phyloP scores from a whole-genome alignment of 2,797 vertebrate species.

The Chiloscyllium punctatum region DNA sequence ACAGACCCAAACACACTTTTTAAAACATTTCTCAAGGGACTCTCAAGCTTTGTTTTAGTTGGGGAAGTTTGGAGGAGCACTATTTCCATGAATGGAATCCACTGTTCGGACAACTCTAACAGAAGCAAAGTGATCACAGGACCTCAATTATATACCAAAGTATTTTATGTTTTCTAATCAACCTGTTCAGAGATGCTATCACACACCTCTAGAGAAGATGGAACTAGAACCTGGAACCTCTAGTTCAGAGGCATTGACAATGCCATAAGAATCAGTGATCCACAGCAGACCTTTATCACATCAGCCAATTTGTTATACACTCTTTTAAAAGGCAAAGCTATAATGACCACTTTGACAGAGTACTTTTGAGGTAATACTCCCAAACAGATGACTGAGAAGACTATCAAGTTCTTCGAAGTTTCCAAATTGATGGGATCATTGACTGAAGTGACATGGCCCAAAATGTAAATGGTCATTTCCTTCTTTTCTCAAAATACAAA shows the following conservation, averaged over 20 bases:
- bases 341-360: neutral
- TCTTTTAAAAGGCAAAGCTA: neutral
- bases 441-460: neutral
- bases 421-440: neutral
- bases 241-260: too few relatives aligned
- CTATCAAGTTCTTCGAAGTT: neutral
- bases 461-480: neutral
- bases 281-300: neutral
- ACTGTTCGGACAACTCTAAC: neutral
- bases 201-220: too few relatives aligned
- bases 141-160: neutral
- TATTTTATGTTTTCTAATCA: too few relatives aligned
- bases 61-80: neutral
- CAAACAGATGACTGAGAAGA: neutral
- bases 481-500: neutral
- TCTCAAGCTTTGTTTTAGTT: neutral
- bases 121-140: neutral
- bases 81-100: neutral
- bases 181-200: too few relatives aligned
- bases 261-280: neutral
- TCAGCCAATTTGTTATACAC: neutral
- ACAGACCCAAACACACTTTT: neutral
- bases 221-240: too few relatives aligned
- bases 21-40: neutral
- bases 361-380: neutral